A percentile compares a stretch with the other conserved stretches of the same genome.
These are phyloP conservation scores for Pelusios castaneus DNA, from an alignment of 2,113 vertebrate species.

Conservation along the genomic window DNA sequence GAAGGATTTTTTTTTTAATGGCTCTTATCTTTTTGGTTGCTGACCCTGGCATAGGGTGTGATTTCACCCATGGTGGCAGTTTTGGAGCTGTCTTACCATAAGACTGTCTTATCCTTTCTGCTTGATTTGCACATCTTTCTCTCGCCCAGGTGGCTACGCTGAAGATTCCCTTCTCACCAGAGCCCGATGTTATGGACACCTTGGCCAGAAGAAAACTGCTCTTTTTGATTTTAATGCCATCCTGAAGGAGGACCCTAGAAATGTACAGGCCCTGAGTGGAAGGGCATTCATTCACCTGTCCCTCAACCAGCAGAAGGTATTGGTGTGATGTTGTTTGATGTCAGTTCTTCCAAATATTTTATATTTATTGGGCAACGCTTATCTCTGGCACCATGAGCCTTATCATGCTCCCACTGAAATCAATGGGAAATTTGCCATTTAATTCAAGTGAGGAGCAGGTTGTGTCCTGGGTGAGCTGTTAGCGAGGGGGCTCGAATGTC, in stretches of 20 bases:
- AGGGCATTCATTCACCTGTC: constrained; percentile 86
- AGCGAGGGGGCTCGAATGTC: not conserved
- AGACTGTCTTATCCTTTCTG: not conserved
- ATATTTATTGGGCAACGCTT: not conserved
- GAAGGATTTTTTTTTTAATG: no score
- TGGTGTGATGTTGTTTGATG: not conserved
- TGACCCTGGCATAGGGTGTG: not conserved
- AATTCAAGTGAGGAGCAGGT: not conserved
- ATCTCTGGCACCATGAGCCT: not conserved
- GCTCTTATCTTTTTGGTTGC: no score
- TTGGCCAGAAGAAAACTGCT: constrained; percentile 92
- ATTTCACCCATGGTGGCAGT: not conserved
- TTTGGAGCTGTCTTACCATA: not conserved
- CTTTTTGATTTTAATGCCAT: constrained; percentile 90
- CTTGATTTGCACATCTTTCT: not conserved
- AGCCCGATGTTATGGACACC: constrained; percentile 86
- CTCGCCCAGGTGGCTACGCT: constrained; percentile 79
- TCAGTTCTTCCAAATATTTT: not conserved
- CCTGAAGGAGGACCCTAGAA: constrained; percentile 82
- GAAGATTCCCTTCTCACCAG: constrained; percentile 86
- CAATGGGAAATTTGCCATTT: not conserved
- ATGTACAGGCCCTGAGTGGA: constrained; percentile 87
- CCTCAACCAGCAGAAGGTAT: constrained; percentile 90
- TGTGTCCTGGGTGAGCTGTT: not conserved
- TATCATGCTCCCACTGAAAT: not conserved